Percentiles rank a stretch among this genome's conserved stretches.
These are phyloP conservation scores for Pandemis cinnamomeana DNA, from an alignment of 2,888 invertebrate species.

Conservation along the genomic window DNA sequence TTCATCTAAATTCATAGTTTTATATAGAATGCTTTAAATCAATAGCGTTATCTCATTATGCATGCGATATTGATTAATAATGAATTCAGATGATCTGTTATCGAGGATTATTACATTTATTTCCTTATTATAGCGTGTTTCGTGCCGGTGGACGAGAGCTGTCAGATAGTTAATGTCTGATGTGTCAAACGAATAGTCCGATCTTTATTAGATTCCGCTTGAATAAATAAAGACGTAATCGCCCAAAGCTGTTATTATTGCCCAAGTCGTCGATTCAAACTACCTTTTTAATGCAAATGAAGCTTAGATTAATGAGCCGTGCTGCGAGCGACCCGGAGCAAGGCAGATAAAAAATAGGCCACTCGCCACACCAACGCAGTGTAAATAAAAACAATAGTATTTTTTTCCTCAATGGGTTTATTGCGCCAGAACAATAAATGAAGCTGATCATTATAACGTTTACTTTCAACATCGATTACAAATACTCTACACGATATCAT, in stretches of 20 bases:
- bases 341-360: slow-evolving; percentile 19
- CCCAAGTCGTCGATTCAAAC: slow-evolving; percentile 32
- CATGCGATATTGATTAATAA: slow-evolving; percentile 38
- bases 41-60: slow-evolving; percentile 35
- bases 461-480: slow-evolving; percentile 85
- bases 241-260: slow-evolving; percentile 28
- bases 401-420: slow-evolving; percentile 82
- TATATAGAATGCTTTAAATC: slow-evolving; percentile 37
- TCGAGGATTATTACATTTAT: slow-evolving; percentile 30
- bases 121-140: slow-evolving; percentile 29
- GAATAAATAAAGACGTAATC: slow-evolving; percentile 31
- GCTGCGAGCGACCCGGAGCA: slow-evolving; percentile 12
- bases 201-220: slow-evolving; percentile 32
- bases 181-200: slow-evolving; percentile 30
- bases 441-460: slow-evolving; percentile 84
- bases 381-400: slow-evolving; percentile 76
- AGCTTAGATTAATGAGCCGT: slow-evolving; percentile 29
- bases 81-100: slow-evolving; percentile 32
- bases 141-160: slow-evolving; percentile 7
- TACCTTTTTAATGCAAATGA: slow-evolving; percentile 41
- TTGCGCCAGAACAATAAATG: slow-evolving; percentile 84
- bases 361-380: slow-evolving; percentile 28
- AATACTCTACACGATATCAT: slow-evolving; percentile 80
- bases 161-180: slow-evolving; percentile 24
- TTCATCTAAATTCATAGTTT: slow-evolving; percentile 38